A percentile compares a stretch with the other conserved stretches of the same genome.
These are phyloP conservation scores for Phenganax subtilis DNA, from an alignment of 92 coral and sea anemone species.

Conservation along the genomic window DNA sequence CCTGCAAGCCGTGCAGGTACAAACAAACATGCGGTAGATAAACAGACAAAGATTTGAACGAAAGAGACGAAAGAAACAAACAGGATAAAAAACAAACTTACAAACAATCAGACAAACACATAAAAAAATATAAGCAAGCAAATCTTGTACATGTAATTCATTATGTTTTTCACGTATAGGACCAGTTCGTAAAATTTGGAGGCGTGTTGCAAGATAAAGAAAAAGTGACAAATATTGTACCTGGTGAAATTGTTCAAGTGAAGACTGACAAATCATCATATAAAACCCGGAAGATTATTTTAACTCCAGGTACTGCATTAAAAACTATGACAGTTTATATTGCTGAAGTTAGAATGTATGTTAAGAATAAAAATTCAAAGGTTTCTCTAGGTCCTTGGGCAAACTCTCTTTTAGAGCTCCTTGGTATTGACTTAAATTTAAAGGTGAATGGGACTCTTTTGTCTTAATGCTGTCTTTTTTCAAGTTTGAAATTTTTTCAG, in stretches of 20 bases:
- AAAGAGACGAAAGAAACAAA: too few relatives aligned
- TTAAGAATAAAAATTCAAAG: neutral
- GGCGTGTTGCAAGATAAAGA: conserved; percentile 79
- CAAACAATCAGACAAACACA: neutral
- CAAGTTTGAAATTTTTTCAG: neutral
- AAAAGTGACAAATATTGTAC: conserved; percentile 66
- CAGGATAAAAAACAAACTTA: too few relatives aligned
- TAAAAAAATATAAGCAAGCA: neutral
- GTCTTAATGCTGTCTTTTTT: neutral
- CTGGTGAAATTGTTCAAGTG: conserved; percentile 61
- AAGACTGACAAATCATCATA: conserved; percentile 60
- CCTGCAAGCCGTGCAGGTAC: conserved; percentile 30
- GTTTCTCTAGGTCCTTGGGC: conserved; percentile 77
- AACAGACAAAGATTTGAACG: too few relatives aligned
- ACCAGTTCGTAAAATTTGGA: conserved; percentile 83
- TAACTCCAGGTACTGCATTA: conserved; percentile 45
- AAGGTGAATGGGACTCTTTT: conserved; percentile 47
- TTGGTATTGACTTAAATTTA: conserved; percentile 62
- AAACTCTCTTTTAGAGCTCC: conserved; percentile 61
- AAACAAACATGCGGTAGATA: neutral
- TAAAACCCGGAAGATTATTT: conserved; percentile 57
- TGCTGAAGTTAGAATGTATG: neutral
- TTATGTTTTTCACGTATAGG: conserved; percentile 35
- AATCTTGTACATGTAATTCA: neutral
- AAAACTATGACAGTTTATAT: neutral